A percentile compares a stretch with the other conserved stretches of the same genome.
Evolutionary conservation across 2,888 invertebrate genomes (phyloP).

Genomic region (Volucella inanis): DNA sequence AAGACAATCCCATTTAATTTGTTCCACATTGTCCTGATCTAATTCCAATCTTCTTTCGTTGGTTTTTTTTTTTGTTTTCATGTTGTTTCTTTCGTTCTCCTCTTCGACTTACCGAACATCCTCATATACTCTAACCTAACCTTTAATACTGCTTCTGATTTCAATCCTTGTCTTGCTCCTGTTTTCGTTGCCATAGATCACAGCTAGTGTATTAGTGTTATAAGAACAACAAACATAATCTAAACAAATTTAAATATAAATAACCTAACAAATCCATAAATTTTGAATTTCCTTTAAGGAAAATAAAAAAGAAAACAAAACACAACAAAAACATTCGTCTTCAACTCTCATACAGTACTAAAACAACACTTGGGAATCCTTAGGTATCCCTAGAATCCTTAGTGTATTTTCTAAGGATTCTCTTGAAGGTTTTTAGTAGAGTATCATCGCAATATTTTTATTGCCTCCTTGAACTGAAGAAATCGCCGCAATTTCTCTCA

Average conservation of each 20-base stretch:
- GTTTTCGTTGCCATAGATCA: not conserved
- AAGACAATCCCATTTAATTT: slow-evolving; percentile 71
- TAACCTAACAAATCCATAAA: slow-evolving; percentile 64
- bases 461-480: slow-evolving; percentile 49
- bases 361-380: slow-evolving; percentile 49
- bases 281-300: slow-evolving; percentile 56
- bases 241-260: slow-evolving; percentile 68
- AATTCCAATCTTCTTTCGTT: slow-evolving; percentile 43
- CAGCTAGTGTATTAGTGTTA: slow-evolving; percentile 9
- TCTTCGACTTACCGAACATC: not conserved
- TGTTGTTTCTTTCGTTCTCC: not conserved
- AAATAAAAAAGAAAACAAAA: slow-evolving; percentile 15
- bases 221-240: slow-evolving; percentile 62
- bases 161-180: not conserved
- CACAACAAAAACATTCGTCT: slow-evolving; percentile 33
- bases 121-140: too few relatives aligned
- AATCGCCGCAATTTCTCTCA: slow-evolving; percentile 40
- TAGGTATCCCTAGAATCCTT: too few relatives aligned
- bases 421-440: slow-evolving; percentile 34
- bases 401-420: slow-evolving; percentile 28
- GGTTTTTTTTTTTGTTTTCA: not conserved
- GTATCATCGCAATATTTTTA: slow-evolving; percentile 65
- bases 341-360: slow-evolving; percentile 11
- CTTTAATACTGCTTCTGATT: too few relatives aligned
- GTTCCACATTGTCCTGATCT: slow-evolving; percentile 68